Evolutionary conservation across 1,140 invertebrate genomes (phyloP), one percentile per base, ranked within the genome.

Genomic region (Venturia canescens): DNA sequence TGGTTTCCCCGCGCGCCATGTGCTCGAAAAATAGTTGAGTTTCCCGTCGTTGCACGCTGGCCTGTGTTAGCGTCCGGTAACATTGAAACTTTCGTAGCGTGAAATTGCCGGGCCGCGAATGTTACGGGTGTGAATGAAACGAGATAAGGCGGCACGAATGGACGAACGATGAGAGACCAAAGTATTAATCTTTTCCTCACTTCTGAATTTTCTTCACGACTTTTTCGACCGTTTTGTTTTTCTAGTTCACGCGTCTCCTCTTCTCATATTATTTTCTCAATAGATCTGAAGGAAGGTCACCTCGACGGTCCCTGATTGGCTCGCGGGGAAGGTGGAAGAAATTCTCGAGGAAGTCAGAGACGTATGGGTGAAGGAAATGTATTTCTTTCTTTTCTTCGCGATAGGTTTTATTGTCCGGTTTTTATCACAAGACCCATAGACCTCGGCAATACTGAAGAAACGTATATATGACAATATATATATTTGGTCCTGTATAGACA

Each of bases 51-150:
- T 63, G n/a, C 3, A 23, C 23, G 5, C 5, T 23, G 11, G 23
- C 11, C 23, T 63, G n/a, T 63, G 26, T 50, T 69, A 31, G 74
- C 21, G 50, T 76, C 50, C 29, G 53, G 50, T 48, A 60, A 63
- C 53, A 76, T 76, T 76, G 74, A 76, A 76, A 76, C 50, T 76
- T 76, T 76, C 53, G 53, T 60, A 57, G 21, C 74, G 74, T 76
- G 74, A 76, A 76, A 76, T 76, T 76, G 74, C n/a, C 34, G 38
- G 34, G 60, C 63, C 74, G 63, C 53, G 74, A 29, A 34, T 76
- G 27, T 27, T 13, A 53, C 21, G 26, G 2, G 21, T 34, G 23
- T 1, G 16, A 21, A 23, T 60, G 18, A 75, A 27, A 75, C 53
- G 50, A 72, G 38, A 48, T 23, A 48, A 50, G 23, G 16, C 3